Conservation (phyloP, 2,113 vertebrate genomes). For the Oryctolagus cuniculus region mOryCun1.1 NC_091443.1:40986501-40987000, state of each 20-base stretch:
- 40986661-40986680: not conserved
- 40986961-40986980: conserved; percentile 49
- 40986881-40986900: not conserved
- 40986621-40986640: conserved; percentile 32
- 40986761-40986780: not conserved
- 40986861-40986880: not conserved
- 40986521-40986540: conserved; percentile 57
- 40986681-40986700: not conserved
- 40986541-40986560: not conserved
- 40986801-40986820: not conserved
- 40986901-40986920: conserved; percentile 57
- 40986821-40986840: not conserved
- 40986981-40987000: not conserved
- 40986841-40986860: not conserved
- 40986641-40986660: conserved; percentile 12
- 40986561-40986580: not conserved
- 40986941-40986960: not conserved
- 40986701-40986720: not conserved
- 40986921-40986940: conserved; percentile 34
- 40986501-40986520: too few species aligned
- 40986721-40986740: conserved; percentile 23
- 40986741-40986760: not conserved
- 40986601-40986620: conserved; percentile 18
- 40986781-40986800: not conserved
- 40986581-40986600: conserved; percentile 40